Percentiles rank a stretch among this genome's conserved stretches.
Conservation (phyloP, 2,113 vertebrate species). For the Cyprichromis sp. region DNA sequence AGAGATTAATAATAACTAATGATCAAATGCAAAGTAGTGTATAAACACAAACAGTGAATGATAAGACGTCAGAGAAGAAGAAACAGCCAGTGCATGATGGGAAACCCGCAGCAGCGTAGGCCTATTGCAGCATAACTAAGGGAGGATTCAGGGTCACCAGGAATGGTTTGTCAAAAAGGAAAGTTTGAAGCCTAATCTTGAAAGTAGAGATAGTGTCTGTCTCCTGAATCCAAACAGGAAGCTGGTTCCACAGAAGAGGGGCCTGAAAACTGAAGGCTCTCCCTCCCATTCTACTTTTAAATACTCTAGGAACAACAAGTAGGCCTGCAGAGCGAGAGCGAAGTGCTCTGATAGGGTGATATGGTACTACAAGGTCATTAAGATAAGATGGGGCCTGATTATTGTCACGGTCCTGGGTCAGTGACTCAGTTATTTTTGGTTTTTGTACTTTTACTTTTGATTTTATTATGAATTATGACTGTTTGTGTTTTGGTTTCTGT, state of each 20-base stretch:
- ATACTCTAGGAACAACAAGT: background rate
- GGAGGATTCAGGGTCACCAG: too few species aligned
- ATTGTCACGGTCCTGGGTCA: background rate
- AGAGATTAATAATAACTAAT: too few species aligned
- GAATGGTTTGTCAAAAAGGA: too few species aligned
- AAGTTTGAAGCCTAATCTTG: accelerated
- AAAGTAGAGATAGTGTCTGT: too few species aligned
- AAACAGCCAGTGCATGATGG: accelerated
- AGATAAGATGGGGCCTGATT: background rate
- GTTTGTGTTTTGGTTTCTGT: background rate
- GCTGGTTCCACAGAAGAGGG: too few species aligned
- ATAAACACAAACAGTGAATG: too few species aligned
- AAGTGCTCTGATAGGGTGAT: background rate
- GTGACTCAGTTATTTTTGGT: background rate
- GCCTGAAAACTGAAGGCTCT: too few species aligned
- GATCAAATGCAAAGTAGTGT: too few species aligned
- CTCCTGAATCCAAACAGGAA: too few species aligned
- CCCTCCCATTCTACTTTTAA: too few species aligned
- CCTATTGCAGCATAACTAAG: too few species aligned
- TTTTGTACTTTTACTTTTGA: background rate
- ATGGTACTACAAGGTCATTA: background rate
- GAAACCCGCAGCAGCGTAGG: accelerated
- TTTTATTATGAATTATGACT: background rate
- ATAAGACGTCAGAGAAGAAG: too few species aligned
- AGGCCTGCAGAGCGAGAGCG: accelerated